phyloP scores from a whole-genome alignment of 1,140 invertebrate genomes.

The Drosophila pseudoananassae region DNA sequence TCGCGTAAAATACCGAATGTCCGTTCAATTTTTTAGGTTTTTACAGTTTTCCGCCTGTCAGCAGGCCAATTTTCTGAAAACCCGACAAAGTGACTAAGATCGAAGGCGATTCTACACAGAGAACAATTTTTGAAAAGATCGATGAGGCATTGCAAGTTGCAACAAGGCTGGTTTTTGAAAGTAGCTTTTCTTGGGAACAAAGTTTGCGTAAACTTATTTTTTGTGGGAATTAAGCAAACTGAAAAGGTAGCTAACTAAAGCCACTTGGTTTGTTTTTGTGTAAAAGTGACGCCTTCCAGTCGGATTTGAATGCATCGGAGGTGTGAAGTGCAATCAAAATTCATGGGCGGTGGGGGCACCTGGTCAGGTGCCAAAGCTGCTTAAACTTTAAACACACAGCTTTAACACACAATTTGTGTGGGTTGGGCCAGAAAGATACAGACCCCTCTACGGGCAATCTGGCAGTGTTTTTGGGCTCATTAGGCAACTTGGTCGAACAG shows the following conservation, averaged over 20 bases:
- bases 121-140: not conserved
- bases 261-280: not conserved
- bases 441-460: not conserved
- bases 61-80: conserved; percentile 51
- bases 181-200: not conserved
- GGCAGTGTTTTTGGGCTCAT: conserved; percentile 56
- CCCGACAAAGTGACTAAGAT: conserved; percentile 48
- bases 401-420: conserved; percentile 67
- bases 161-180: not conserved
- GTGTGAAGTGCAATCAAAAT: conserved; percentile 74
- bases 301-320: conserved; percentile 36
- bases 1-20: conserved; percentile 27
- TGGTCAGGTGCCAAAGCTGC: conserved; percentile 69
- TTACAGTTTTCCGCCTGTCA: conserved; percentile 44
- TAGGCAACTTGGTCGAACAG: conserved; percentile 72
- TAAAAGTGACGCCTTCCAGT: conserved; percentile 21
- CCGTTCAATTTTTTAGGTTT: not conserved
- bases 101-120: conserved; percentile 2
- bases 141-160: too few species aligned
- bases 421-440: conserved; percentile 8
- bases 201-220: not conserved
- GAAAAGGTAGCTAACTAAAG: not conserved
- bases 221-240: not conserved
- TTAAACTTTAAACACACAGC: conserved; percentile 76
- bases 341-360: conserved; percentile 15